A percentile compares a stretch with the other conserved stretches of the same genome.
phyloP scores from a whole-genome alignment of 2,797 vertebrate species.

The Microctenopoma steveboyesi region DNA sequence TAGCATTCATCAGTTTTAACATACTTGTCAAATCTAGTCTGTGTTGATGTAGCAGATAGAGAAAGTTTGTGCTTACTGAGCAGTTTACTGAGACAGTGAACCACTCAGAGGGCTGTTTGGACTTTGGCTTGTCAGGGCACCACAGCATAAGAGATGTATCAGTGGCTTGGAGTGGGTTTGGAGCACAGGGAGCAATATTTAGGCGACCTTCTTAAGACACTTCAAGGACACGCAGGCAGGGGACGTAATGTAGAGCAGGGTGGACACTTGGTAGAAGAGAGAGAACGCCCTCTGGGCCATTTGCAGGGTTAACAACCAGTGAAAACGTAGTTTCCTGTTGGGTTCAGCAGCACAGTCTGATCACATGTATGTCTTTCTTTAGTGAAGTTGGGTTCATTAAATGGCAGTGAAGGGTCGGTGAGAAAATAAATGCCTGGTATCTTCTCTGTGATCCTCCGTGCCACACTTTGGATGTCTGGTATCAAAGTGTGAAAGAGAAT shows the following conservation, averaged over 20 bases:
- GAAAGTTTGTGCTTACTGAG: background rate
- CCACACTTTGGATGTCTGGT: conserved; percentile 16
- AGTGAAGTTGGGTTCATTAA: conserved; percentile 28
- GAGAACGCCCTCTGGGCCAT: conserved; percentile 35
- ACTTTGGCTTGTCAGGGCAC: conserved; percentile 20
- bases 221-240: conserved; percentile 54
- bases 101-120: conserved; percentile 9
- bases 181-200: conserved; percentile 52
- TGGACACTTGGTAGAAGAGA: conserved; percentile 39
- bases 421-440: conserved; percentile 23
- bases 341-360: conserved; percentile 8
- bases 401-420: conserved; percentile 35
- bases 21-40: conserved; percentile 10
- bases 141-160: conserved; percentile 15
- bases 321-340: conserved; percentile 5
- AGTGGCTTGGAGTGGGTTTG: conserved; percentile 41
- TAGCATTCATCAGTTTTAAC: conserved; percentile 17
- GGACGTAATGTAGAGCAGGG: conserved; percentile 44
- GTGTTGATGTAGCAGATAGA: conserved; percentile 6
- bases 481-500: conserved; percentile 34
- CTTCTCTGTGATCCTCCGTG: conserved; percentile 16
- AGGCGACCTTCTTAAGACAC: conserved; percentile 59
- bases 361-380: conserved; percentile 38
- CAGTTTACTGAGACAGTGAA: background rate
- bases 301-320: conserved; percentile 21